Evolutionary conservation across 30 jellyfish, hydroid and myxozoan genomes (phyloP).

Genomic region (Chironex yamaguchii): DNA sequence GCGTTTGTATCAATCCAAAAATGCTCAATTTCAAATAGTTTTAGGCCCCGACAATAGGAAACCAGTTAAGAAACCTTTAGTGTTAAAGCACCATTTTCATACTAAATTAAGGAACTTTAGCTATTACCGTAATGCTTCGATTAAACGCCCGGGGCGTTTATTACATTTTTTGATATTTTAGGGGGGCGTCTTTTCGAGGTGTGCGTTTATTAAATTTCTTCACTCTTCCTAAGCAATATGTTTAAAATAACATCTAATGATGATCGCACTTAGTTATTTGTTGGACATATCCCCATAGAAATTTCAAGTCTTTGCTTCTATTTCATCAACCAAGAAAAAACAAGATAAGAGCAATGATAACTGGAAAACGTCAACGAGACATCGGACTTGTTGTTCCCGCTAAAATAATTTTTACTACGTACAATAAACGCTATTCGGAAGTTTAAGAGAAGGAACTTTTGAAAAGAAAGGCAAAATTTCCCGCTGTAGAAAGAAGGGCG

Average conservation of each 20-base stretch:
- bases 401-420: conserved; percentile 37
- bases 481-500: too few species aligned
- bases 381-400: conserved; percentile 63
- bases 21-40: too few species aligned
- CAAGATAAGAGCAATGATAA: conserved; percentile 39
- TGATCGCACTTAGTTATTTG: conserved; percentile 2
- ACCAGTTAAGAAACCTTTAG: too few species aligned
- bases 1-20: too few species aligned
- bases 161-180: not conserved
- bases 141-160: conserved; percentile 40
- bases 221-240: conserved; percentile 27
- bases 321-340: conserved; percentile 24
- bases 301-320: conserved; percentile 32
- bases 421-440: too few species aligned
- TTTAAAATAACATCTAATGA: conserved; percentile 22
- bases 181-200: conserved; percentile 26
- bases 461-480: too few species aligned
- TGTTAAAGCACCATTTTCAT: too few species aligned
- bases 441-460: too few species aligned
- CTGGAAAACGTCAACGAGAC: conserved; percentile 54
- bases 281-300: conserved; percentile 44
- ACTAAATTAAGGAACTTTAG: too few species aligned
- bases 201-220: too few species aligned
- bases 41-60: too few species aligned
- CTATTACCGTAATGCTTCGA: conserved; percentile 37